phyloP scores from a whole-genome alignment of 1,140 invertebrate species.

The Saccostrea glomerata region DNA sequence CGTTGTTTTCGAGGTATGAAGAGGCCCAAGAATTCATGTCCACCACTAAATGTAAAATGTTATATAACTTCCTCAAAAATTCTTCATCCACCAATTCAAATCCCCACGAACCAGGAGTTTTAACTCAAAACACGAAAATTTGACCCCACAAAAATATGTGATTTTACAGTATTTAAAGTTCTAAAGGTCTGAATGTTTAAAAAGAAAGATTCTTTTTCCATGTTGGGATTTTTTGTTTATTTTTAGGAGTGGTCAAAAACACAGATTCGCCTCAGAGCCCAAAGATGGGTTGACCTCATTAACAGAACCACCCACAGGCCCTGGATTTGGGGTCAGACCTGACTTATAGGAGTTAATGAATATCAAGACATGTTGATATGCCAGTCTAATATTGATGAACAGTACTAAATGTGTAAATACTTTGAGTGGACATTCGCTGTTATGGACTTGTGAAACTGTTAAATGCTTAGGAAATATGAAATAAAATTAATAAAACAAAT shows the following conservation, averaged over 20 bases:
- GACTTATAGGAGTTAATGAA: constrained; percentile 84
- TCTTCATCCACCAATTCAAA: too few species aligned
- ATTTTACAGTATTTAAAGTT: too few species aligned
- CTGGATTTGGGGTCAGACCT: constrained; percentile 91
- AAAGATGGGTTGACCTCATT: constrained; percentile 91
- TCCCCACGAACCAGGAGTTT: too few species aligned
- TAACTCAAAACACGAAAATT: too few species aligned
- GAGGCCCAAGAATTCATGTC: too few species aligned
- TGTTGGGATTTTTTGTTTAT: constrained; percentile 62
- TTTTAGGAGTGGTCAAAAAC: constrained; percentile 85
- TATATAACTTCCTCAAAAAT: too few species aligned
- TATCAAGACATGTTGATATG: not conserved
- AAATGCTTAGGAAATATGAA: not conserved
- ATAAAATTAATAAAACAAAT: not conserved
- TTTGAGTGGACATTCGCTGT: not conserved
- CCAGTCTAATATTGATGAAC: too few species aligned
- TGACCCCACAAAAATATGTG: too few species aligned
- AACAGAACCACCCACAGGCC: constrained; percentile 91
- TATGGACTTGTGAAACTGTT: not conserved
- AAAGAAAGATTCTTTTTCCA: not conserved
- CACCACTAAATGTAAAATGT: too few species aligned
- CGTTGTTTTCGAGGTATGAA: too few species aligned
- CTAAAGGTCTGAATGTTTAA: too few species aligned
- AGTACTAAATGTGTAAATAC: not conserved
- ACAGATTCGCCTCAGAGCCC: constrained; percentile 93